Evolutionary conservation across 2,888 invertebrate species (phyloP), one percentile per base, ranked within the genome.

Genomic region (Eupithecia vulgata): DNA sequence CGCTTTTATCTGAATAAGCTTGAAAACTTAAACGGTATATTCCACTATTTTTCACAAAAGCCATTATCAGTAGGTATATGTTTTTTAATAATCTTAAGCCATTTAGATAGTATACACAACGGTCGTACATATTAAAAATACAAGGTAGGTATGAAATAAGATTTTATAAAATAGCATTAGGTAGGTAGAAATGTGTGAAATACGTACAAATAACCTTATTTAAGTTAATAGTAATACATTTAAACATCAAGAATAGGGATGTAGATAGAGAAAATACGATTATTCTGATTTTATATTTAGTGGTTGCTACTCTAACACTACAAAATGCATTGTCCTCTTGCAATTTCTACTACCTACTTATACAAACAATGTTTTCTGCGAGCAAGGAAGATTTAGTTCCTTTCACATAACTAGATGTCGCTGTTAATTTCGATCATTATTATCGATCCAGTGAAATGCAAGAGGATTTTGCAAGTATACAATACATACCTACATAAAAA

Each of bases 401-500:
- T 57, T 12, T 21, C 12, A 13, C 52, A 5, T 25, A 64, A 35
- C 35, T 64, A 35, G 62, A 37, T 64, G 62, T 5, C 34, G n/a
- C n/a, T 64, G 5, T 35, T 64, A 62, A 64, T 12, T 64, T 64
- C 35, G n/a, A 35, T 30, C 21, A 35, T 34, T 17, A 37, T 25
- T 25, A 57, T 57, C 59, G 6, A n/a, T 30, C 13, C 5, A 3
- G 37, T 40, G 62, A 75, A 77, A 68, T 77, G 76, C 73, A 78
- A 78, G 73, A 75, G 69, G 71, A 68, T 8, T 21, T 30, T 67
- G 65, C 74, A 70, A 74, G 65, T 70, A 66, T 62, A 71, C 76
- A 82, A 85, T 85, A 65, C 40, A 65, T 82, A 65, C 40, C 40
- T 82, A 79, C 84, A 40, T 40, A 86, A 85, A 83, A 82, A 17